Percentiles rank a stretch among this genome's conserved stretches.
Conservation (phyloP, 2,113 vertebrate genomes). For the Piliocolobus tephrosceles region DNA sequence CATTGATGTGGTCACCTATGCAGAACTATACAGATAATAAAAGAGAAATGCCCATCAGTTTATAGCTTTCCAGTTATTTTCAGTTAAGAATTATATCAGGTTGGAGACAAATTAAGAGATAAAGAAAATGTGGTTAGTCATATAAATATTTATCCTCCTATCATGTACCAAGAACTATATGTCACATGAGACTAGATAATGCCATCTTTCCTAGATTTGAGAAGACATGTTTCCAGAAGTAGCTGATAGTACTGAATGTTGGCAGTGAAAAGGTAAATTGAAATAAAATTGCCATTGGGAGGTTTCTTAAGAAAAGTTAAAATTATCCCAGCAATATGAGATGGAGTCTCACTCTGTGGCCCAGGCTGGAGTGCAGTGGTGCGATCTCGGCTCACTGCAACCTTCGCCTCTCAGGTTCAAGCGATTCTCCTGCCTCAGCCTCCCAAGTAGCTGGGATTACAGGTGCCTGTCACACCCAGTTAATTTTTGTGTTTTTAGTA, state of each 20-base stretch:
- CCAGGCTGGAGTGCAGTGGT: no score
- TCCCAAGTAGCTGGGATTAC: no score
- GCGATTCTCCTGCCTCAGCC: no score
- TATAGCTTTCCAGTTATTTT: conserved; percentile 14
- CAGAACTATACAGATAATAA: not conserved
- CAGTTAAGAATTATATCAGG: not conserved
- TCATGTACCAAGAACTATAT: not conserved
- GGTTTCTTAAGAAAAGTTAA: not conserved
- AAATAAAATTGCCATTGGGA: not conserved
- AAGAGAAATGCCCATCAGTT: not conserved
- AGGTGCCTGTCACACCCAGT: no score
- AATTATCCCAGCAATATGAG: not conserved
- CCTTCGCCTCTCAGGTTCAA: no score
- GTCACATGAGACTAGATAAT: not conserved
- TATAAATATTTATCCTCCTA: not conserved
- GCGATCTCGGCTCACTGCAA: no score
- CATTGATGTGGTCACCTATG: not conserved
- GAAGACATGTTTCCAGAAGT: not conserved
- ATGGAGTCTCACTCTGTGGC: no score
- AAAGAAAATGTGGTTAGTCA: not conserved
- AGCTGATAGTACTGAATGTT: not conserved
- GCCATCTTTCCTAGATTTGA: not conserved
- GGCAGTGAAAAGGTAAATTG: not conserved
- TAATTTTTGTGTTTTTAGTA: no score
- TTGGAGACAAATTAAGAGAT: not conserved